Percentiles rank a stretch among this genome's conserved stretches.
phyloP scores from a whole-genome alignment of 2,888 invertebrate species.

The Leptinotarsa haldemani region DNA sequence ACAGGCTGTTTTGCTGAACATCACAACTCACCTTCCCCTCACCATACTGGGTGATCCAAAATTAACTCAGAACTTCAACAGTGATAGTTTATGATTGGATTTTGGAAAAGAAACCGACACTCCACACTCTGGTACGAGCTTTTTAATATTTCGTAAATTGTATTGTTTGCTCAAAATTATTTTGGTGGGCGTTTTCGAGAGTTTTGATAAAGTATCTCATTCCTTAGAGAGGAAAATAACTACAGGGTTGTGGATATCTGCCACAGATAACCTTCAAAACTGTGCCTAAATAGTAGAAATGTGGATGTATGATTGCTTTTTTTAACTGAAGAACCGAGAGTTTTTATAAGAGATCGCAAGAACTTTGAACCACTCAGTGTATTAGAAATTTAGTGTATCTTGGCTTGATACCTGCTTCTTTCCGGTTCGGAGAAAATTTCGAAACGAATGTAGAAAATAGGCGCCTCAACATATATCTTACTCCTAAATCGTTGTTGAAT shows the following conservation, averaged over 20 bases:
- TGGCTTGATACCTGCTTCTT: slow-evolving; percentile 3
- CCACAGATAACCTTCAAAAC: slow-evolving; percentile 15
- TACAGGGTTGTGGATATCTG: slow-evolving; percentile 14
- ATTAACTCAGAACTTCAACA: background rate
- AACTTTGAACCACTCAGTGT: slow-evolving; percentile 12
- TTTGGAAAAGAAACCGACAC: background rate
- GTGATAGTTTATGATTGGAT: background rate
- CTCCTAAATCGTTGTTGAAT: background rate
- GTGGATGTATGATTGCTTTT: slow-evolving; percentile 11
- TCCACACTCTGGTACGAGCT: no score
- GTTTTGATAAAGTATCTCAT: slow-evolving; percentile 3
- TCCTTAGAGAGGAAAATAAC: slow-evolving; percentile 4
- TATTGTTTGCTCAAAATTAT: background rate
- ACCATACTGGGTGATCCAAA: slow-evolving; percentile 2
- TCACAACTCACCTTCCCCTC: background rate
- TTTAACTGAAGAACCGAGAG: slow-evolving; percentile 1
- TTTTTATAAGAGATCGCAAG: slow-evolving; percentile 10
- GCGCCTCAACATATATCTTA: slow-evolving; percentile 6
- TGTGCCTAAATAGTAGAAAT: slow-evolving; percentile 12
- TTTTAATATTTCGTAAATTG: no score
- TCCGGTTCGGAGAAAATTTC: background rate
- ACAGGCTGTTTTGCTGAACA: slow-evolving; percentile 3
- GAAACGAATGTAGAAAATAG: background rate
- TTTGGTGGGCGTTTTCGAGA: background rate
- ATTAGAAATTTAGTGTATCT: slow-evolving; percentile 4